phyloP scores from a whole-genome alignment of 2,113 vertebrate species.

The Burhinus bistriatus region DNA sequence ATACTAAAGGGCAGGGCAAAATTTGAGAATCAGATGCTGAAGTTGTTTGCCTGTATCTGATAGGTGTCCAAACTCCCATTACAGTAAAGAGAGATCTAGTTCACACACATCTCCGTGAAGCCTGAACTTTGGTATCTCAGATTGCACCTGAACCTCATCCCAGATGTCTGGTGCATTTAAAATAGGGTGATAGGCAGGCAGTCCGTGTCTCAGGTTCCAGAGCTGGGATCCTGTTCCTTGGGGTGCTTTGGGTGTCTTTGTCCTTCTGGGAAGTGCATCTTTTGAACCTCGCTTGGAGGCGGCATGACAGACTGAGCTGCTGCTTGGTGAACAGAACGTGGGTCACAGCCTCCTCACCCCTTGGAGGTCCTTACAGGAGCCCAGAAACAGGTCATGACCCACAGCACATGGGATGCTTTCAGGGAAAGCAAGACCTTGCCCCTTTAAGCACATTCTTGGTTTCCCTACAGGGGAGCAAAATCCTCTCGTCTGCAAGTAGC shows the following conservation, averaged over 20 bases:
- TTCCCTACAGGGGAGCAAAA: neutral
- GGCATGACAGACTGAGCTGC: neutral
- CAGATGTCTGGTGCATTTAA: neutral
- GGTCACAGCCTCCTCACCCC: neutral
- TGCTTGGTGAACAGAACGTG: neutral
- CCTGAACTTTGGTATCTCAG: neutral
- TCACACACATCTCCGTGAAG: neutral
- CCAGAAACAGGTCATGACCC: neutral
- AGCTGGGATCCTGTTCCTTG: neutral
- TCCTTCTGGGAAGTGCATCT: neutral
- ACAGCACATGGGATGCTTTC: neutral
- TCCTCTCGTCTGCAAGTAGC: neutral
- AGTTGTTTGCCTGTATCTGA: neutral
- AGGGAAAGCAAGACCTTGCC: neutral
- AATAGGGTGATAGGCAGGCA: neutral
- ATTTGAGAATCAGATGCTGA: neutral
- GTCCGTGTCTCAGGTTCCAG: neutral
- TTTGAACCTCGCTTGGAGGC: neutral
- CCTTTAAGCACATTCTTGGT: neutral
- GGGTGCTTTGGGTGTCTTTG: neutral
- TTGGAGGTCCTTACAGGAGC: rapidly evolving
- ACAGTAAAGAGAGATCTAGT: neutral
- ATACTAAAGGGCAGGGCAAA: neutral
- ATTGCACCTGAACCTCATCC: neutral
- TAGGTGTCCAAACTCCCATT: neutral